These are phyloP conservation scores for Zosterops lateralis DNA, from an alignment of 2,113 vertebrate species.

Conservation along the genomic window DNA sequence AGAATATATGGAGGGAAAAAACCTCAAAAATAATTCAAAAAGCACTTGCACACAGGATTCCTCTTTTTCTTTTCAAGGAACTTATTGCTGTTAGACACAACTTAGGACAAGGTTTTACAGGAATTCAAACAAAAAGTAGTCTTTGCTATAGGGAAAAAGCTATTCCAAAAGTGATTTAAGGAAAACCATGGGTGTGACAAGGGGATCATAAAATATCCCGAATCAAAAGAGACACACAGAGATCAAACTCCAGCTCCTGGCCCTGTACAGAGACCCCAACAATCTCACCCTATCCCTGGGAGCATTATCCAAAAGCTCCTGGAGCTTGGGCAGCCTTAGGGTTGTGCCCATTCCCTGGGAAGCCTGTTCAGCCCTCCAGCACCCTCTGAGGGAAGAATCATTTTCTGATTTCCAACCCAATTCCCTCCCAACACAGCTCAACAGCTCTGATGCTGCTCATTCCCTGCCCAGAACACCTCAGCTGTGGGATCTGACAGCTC, in stretches of 20 bases:
- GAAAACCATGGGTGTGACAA: accelerated
- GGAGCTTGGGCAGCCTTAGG: neutral
- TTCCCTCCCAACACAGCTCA: accelerated
- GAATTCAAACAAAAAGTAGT: neutral
- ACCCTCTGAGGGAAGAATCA: too few relatives aligned
- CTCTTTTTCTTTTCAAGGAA: neutral
- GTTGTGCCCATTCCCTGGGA: accelerated
- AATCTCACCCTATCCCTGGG: neutral
- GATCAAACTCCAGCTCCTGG: neutral
- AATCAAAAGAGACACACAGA: neutral
- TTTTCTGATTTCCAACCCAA: neutral
- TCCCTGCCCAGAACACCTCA: neutral
- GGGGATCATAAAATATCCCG: neutral
- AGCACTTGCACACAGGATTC: accelerated
- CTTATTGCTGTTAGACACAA: neutral
- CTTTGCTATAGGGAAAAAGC: accelerated
- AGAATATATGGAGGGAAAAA: neutral
- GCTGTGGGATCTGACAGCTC: neutral
- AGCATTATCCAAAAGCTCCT: accelerated
- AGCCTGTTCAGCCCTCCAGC: accelerated
- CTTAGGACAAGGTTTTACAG: neutral
- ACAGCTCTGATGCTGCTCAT: neutral
- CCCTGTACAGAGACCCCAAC: neutral
- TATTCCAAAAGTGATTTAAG: neutral
- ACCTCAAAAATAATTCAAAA: neutral